Evolutionary conservation across 2,888 invertebrate genomes (phyloP), one percentile per base, ranked within the genome.

Genomic region (Watsonalla cultraria): DNA sequence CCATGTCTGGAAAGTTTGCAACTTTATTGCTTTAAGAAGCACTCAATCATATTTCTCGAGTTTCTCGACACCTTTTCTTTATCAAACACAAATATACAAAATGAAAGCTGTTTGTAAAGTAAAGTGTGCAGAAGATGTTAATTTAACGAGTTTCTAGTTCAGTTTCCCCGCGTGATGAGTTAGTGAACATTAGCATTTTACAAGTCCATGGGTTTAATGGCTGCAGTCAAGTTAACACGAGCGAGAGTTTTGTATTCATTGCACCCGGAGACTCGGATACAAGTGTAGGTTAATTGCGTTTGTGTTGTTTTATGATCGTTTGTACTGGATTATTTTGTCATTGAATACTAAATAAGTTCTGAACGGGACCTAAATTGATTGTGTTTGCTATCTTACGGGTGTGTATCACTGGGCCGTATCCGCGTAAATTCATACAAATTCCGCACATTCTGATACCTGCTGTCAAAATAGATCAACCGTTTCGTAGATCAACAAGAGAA

Each of bases 161-260:
- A 62, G 65, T 57, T 54, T 52, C 59, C 57, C 62, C 61, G 58
- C 63, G 55, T 70, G 71, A 77, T 68, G 66, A 55, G 63, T 42
- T 11, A 42, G 42, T 63, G 55, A 60, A 63, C 59, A 80, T 80
- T 80, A 71, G 66, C 78, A 80, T 80, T 74, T 75, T 71, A 74
- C 67, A 66, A 62, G 65, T 51, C 54, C 53, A 46, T 53, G 53
- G 54, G 47, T 51, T 55, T 51, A 51, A 55, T 52, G 51, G 46
- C 51, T 52, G 54, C 60, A 51, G 46, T 54, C 45, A 24, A 34
- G 45, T 14, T 11, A 24, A 59, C 58, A 59, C 56, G 53, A 62
- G 51, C 52, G 53, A 13, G n/a, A 46, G 51, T 47, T 7, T 13
- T 45, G 42, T 56, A 60, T 65, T 61, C 56, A 51, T 61, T 57